Base-by-base conservation (phyloP, 2,113 vertebrate species). In the Zosterops japonicus region DNA sequence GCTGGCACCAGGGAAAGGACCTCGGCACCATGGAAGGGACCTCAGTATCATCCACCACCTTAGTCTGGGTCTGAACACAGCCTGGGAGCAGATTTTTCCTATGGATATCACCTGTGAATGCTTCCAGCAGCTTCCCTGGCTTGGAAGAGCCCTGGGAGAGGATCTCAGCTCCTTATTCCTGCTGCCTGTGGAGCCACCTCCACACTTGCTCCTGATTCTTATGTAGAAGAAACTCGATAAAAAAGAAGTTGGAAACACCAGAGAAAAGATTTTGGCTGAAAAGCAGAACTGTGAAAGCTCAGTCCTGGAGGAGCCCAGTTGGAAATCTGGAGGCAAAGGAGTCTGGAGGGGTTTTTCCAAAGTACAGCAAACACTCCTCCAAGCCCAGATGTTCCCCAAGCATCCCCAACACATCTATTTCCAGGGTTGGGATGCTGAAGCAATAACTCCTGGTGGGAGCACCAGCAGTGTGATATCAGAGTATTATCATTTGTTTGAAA, bases 51-150 rank as follows among this genome's bases (percentile, higher is more conserved):
- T 14, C 29, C 44, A 12, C 7, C 42, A 12, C 3, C 55, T 55
- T 50, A 13, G 44, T 4, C 3, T 2, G 11, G 39, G 14, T 22
- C 56, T 2, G 31, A 29, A 3, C 2, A 14, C 0, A 0, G 33
- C 5, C 31, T 12, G 13, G 49, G 33, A 64, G 80, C 35, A 33
- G 70, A 36, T 29, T 31, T 46, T 11, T 46, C 70, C 61, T 28
- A 22, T 25, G 33, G 33, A 7, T 5, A 36, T n/a, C 55, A 39
- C 53, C 59, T 16, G 35, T 8, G 47, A 72, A 61, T 3, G 1
- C 35, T 56, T 25, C 42, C 25, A 6, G 5, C 42, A 36, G 5
- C 53, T 50, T 6, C 76, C n/a, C 42, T 14, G 53, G 53, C 57
- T 59, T 24, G 44, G 36, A n/a, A 49, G 2, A 76, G 4, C 33